Conservation (phyloP, 2,797 vertebrate genomes). For the Pristis pectinata region DNA sequence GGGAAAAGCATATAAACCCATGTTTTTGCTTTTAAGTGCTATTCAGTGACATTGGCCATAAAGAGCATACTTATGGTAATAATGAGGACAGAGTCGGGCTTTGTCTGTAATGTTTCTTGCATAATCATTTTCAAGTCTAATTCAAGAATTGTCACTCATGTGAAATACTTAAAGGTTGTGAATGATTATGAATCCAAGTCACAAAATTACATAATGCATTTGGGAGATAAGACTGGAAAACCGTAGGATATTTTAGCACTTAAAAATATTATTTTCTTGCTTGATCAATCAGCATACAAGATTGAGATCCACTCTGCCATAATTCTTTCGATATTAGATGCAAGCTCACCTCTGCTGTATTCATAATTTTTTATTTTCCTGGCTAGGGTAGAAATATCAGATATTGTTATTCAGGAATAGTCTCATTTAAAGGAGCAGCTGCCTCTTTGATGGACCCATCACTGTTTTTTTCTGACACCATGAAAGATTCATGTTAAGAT, state of each 20-base stretch:
- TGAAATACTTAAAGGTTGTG: background rate
- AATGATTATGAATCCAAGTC: background rate
- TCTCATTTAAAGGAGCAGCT: conserved; percentile 24
- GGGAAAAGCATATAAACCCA: background rate
- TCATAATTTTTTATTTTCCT: background rate
- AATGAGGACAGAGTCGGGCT: background rate
- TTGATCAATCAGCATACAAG: background rate
- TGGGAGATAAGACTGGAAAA: background rate
- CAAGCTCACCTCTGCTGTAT: background rate
- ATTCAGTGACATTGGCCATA: background rate
- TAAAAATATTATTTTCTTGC: too few species aligned
- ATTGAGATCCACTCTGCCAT: background rate
- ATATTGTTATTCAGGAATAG: background rate
- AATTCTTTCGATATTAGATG: background rate
- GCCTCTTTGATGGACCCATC: conserved; percentile 18
- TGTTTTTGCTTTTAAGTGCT: background rate
- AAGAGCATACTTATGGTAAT: background rate
- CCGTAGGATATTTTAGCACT: background rate
- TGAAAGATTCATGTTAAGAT: conserved; percentile 32
- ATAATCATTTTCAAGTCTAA: background rate
- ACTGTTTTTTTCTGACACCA: conserved; percentile 1
- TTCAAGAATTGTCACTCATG: background rate
- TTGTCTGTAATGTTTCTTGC: background rate
- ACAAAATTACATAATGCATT: background rate
- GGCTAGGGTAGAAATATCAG: background rate